A percentile compares a stretch with the other conserved stretches of the same genome.
These are phyloP conservation scores for Bambusicola thoracicus DNA, from an alignment of 2,113 vertebrate species.

Conservation along the genomic window DNA sequence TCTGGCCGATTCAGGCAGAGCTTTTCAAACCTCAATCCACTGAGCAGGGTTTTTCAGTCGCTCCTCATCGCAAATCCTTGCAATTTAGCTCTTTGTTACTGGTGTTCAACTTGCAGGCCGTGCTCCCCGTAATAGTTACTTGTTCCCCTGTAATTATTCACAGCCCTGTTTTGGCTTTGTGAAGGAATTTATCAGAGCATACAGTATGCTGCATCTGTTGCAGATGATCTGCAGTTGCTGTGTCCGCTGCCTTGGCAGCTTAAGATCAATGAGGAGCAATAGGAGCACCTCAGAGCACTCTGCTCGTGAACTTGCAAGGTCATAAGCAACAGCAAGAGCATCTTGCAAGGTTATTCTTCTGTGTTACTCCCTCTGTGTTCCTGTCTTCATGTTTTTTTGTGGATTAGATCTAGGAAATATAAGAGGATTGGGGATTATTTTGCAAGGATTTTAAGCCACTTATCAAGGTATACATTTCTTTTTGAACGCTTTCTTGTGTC, in stretches of 20 bases:
- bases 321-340: not conserved
- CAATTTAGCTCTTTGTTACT: slow-evolving; percentile 66
- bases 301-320: not conserved
- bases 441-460: not conserved
- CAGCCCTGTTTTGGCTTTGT: slow-evolving; percentile 13
- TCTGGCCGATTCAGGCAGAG: slow-evolving; percentile 45
- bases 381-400: not conserved
- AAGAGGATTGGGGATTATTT: not conserved
- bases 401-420: not conserved
- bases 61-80: slow-evolving; percentile 27
- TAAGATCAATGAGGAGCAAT: not conserved
- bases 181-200: not conserved
- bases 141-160: slow-evolving; percentile 35
- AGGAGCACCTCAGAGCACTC: not conserved
- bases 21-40: slow-evolving; percentile 39
- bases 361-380: not conserved
- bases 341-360: not conserved
- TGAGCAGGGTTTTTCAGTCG: slow-evolving; percentile 6
- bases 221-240: not conserved
- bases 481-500: not conserved
- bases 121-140: not conserved
- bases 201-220: not conserved
- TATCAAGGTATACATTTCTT: not conserved
- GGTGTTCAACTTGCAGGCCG: slow-evolving; percentile 15
- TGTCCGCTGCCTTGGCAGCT: not conserved